Percentiles rank a stretch among this genome's conserved stretches.
Conservation (phyloP, 2,113 vertebrate species). For the Prolemur simus region DNA sequence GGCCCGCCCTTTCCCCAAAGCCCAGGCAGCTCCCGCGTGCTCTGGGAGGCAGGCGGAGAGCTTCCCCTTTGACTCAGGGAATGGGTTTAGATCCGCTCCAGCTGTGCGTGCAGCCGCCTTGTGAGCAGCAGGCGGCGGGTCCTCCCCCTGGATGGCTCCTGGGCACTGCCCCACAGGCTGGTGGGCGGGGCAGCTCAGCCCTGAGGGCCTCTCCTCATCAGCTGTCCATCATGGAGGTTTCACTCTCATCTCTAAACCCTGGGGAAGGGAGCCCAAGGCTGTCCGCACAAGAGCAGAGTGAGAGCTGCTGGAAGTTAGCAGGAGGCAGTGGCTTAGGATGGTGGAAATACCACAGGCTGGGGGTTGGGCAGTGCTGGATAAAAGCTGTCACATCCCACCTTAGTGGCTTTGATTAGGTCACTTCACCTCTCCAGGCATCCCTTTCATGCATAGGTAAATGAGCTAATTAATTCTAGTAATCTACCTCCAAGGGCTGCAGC, state of each 20-base stretch:
- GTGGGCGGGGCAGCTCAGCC: not conserved
- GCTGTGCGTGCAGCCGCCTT: not conserved
- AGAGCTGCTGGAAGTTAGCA: not conserved
- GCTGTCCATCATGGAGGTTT: not conserved
- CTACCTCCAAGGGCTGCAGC: not conserved
- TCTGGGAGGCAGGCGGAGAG: not conserved
- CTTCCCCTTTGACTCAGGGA: conserved; percentile 35
- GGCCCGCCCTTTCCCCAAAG: conserved; percentile 10
- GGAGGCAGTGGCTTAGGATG: not conserved
- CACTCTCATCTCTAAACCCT: not conserved
- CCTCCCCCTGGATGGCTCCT: not conserved
- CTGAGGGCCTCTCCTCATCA: not conserved
- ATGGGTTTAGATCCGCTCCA: not conserved
- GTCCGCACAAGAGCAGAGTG: not conserved
- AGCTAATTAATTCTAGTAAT: not conserved
- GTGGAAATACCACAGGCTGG: not conserved
- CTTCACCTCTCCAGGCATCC: not conserved
- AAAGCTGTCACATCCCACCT: not conserved
- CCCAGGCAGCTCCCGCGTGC: not conserved
- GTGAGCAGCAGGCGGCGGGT: not conserved
- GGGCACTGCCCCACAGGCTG: not conserved
- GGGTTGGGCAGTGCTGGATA: not conserved
- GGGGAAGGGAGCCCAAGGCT: not conserved
- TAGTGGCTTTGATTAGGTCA: not conserved
- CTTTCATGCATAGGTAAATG: not conserved